These are phyloP conservation scores for Heterodera schachtii DNA, from an alignment of 1,140 invertebrate species.

Conservation along the genomic window DNA sequence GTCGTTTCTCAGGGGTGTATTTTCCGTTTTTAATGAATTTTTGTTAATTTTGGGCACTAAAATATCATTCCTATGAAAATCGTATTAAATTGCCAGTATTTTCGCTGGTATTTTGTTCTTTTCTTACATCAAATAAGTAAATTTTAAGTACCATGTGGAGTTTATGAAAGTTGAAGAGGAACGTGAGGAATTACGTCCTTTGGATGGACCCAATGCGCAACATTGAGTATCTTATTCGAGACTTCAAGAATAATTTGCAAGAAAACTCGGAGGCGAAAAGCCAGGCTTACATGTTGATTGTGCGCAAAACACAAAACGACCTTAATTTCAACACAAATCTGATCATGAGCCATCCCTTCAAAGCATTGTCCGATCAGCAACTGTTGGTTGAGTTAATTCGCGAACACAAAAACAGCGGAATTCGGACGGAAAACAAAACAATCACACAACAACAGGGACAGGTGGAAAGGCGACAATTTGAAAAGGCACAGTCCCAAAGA, in stretches of 20 bases:
- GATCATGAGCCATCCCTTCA: constrained; percentile 24
- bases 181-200: constrained; percentile 24
- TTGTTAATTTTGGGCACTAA: too few relatives aligned
- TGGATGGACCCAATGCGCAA: constrained; percentile 23
- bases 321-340: constrained; percentile 25
- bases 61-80: too few relatives aligned
- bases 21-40: too few relatives aligned
- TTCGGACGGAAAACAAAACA: neutral
- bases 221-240: constrained; percentile 16
- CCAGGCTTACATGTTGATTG: constrained; percentile 11
- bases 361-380: constrained; percentile 2
- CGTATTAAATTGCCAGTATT: too few relatives aligned
- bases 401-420: constrained; percentile 8
- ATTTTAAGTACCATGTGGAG: constrained; percentile 25
- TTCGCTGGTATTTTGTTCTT: too few relatives aligned
- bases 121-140: too few relatives aligned
- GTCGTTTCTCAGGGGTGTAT: too few relatives aligned
- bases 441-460: neutral
- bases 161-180: constrained; percentile 27
- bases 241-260: constrained; percentile 24
- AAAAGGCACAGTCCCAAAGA: neutral
- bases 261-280: constrained; percentile 14
- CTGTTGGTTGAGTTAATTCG: constrained; percentile 2
- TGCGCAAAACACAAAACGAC: constrained; percentile 21
- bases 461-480: neutral